These are phyloP conservation scores for Chaetops frenatus DNA, from an alignment of 2,113 vertebrate species.

Conservation along the genomic window DNA sequence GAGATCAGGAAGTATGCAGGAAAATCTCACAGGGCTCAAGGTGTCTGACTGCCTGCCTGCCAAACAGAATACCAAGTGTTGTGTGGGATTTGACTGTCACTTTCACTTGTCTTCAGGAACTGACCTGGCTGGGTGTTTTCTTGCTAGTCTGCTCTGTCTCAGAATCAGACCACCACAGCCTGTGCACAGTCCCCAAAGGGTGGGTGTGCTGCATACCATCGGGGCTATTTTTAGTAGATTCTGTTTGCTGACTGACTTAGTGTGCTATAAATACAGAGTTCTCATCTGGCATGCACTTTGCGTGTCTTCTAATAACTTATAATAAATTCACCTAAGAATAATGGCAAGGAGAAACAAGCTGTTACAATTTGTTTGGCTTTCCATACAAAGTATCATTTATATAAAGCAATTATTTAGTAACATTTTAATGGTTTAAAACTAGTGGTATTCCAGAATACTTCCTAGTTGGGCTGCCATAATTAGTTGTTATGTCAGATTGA, in stretches of 20 bases:
- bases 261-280: constrained; percentile 53
- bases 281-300: constrained; percentile 36
- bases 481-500: neutral
- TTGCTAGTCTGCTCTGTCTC: neutral
- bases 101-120: neutral
- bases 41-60: neutral
- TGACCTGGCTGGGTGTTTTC: neutral
- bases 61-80: neutral
- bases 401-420: neutral
- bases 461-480: neutral
- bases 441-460: neutral
- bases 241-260: constrained; percentile 51
- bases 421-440: neutral
- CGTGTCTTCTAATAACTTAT: constrained; percentile 14
- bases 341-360: neutral
- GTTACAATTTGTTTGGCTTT: neutral
- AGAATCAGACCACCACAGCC: constrained; percentile 17
- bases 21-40: neutral
- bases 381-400: neutral
- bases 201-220: constrained; percentile 43
- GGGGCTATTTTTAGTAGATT: constrained; percentile 55
- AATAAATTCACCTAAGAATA: constrained; percentile 14
- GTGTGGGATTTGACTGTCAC: neutral
- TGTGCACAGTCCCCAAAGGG: constrained; percentile 1
- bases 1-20: neutral